phyloP scores from a whole-genome alignment of 2,113 vertebrate species.

The Hippoglossus stenolepis region DNA sequence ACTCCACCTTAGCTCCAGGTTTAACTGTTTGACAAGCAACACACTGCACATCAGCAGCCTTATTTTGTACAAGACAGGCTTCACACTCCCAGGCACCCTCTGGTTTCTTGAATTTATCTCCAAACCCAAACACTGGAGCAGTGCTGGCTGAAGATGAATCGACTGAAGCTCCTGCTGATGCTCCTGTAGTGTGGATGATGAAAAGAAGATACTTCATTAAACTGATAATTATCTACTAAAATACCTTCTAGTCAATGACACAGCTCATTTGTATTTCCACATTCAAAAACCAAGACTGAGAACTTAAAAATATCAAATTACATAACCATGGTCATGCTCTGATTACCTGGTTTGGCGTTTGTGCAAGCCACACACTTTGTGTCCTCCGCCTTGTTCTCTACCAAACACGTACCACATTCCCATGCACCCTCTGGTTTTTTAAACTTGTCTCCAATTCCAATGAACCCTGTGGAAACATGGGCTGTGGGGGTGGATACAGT shows the following conservation, averaged over 20 bases:
- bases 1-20: constrained; percentile 86
- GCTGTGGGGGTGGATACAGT: constrained; percentile 63
- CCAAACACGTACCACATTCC: constrained; percentile 90
- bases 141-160: constrained; percentile 68
- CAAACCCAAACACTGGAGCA: constrained; percentile 84
- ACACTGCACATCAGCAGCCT: constrained; percentile 88
- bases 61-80: constrained; percentile 89
- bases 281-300: not conserved
- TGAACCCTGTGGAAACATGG: constrained; percentile 61
- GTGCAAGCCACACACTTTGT: constrained; percentile 90
- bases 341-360: constrained; percentile 87
- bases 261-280: not conserved
- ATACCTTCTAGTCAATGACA: not conserved
- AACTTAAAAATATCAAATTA: not conserved
- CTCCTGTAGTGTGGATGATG: constrained; percentile 21
- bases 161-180: constrained; percentile 49
- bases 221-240: not conserved
- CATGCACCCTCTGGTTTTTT: constrained; percentile 92
- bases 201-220: not conserved
- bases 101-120: constrained; percentile 92
- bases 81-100: constrained; percentile 93
- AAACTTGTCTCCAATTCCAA: constrained; percentile 91
- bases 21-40: constrained; percentile 89
- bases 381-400: constrained; percentile 91
- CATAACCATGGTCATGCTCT: not conserved